Conservation (phyloP, 1,140 invertebrate genomes). For the Trachymyrmex cornetzi region DNA sequence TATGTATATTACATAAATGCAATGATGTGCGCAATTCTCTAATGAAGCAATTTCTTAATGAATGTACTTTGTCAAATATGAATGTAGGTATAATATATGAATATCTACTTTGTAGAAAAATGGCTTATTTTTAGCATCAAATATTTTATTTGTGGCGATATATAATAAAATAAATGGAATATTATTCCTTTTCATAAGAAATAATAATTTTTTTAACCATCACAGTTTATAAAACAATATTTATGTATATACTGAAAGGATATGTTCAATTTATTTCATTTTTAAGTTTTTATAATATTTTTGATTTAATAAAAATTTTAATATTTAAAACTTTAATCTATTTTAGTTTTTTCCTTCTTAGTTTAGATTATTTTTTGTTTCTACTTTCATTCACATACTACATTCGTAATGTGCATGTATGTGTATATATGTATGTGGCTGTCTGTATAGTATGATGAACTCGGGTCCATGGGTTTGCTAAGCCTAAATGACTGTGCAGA, state of each 20-base stretch:
- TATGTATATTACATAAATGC: not conserved
- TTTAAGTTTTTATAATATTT: not conserved
- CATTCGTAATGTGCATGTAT: not conserved
- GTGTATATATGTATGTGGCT: not conserved
- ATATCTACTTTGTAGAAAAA: not conserved
- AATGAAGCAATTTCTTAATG: not conserved
- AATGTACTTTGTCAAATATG: not conserved
- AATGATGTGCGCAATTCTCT: not conserved
- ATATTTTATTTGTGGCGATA: not conserved
- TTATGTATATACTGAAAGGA: not conserved
- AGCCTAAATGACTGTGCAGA: constrained; percentile 5
- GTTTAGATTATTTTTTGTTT: not conserved
- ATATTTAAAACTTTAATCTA: not conserved
- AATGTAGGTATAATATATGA: not conserved
- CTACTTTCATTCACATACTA: not conserved
- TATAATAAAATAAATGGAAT: not conserved
- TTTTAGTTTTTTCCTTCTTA: not conserved
- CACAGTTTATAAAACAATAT: not conserved
- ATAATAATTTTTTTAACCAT: not conserved
- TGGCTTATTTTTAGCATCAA: not conserved
- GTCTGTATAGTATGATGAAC: not conserved
- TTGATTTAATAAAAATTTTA: not conserved
- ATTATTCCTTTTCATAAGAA: not conserved
- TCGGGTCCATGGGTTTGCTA: not conserved
- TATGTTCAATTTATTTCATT: not conserved